phyloP scores from a whole-genome alignment of 2,797 vertebrate genomes.

The Tapirus indicus region DNA sequence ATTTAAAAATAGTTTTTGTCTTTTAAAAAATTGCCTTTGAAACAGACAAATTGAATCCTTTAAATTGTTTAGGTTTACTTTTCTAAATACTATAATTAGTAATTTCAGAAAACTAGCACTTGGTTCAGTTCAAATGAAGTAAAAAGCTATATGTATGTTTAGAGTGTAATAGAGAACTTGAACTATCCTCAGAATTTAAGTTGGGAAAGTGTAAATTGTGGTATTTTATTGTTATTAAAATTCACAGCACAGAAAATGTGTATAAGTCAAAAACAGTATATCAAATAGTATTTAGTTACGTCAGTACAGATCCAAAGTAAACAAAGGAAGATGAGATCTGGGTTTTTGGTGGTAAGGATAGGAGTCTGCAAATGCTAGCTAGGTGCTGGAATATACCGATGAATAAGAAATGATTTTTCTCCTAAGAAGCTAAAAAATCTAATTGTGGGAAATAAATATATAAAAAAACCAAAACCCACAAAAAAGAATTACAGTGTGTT shows the following conservation, averaged over 20 bases:
- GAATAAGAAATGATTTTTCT: constrained; percentile 28
- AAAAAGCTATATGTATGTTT: constrained; percentile 32
- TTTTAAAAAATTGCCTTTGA: constrained; percentile 1
- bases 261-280: constrained; percentile 3
- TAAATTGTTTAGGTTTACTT: constrained; percentile 18
- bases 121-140: not conserved
- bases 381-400: not conserved
- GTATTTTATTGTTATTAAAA: constrained; percentile 40
- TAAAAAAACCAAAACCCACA: not conserved
- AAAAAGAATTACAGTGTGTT: not conserved
- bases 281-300: not conserved
- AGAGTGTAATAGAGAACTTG: not conserved
- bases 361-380: not conserved
- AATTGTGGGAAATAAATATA: not conserved
- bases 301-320: not conserved
- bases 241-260: not conserved
- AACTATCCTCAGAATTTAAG: constrained; percentile 4
- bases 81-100: not conserved
- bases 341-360: not conserved
- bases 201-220: constrained; percentile 31
- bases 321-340: not conserved
- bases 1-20: not conserved
- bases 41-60: not conserved
- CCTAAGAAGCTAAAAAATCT: constrained; percentile 3
- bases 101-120: constrained; percentile 9